Base-by-base conservation (phyloP, 2,888 invertebrate genomes). In the Gastrophysa polygoni region DNA sequence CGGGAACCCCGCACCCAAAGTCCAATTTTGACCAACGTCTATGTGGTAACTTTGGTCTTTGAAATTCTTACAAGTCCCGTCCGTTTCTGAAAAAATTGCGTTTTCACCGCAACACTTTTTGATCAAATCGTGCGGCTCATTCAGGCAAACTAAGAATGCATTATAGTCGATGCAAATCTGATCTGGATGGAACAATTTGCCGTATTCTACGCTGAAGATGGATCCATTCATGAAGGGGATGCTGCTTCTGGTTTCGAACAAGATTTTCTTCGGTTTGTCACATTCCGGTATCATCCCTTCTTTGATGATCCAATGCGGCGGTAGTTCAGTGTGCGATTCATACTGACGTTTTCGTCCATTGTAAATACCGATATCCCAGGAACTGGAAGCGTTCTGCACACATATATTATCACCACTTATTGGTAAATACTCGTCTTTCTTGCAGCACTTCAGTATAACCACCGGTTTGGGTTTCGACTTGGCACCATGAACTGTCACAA, bases 71-170 rank as follows among this genome's bases (percentile, higher is more conserved):
- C 84, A 87, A 68, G 82, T 85, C 77, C 75, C 83, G 74, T 80
- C 83, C 60, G 73, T 82, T 77, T 85, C 87, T 77, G 85, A 86
- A 73, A 87, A 91, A 54, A 84, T 85, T 7, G 86, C 87, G 51
- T 85, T 83, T 54, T 83, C 83, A 2, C 89, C 89, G 78, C 93
- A 93, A 75, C 93, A 93, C 80, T 91, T 91, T 75, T 84, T 83
- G 73, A 82, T 67, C 10, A 71, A 61, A 28, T 57, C 46, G 59
- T 70, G 63, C n/a, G 78, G 72, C 28, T 75, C 73, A 58, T 32
- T 81, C 5, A 80, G 74, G 77, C 92, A 92, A 3, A 89, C 86
- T 3, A 92, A 81, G 7, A 89, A 87, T 1, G 85, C 87, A 16
- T 83, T 83, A 34, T 85, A 82, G 77, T 92, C 92, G 44, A 89